These are phyloP conservation scores for Schizopygopsis pylzovi DNA, from an alignment of 2,797 vertebrate species.

Conservation along the genomic window DNA sequence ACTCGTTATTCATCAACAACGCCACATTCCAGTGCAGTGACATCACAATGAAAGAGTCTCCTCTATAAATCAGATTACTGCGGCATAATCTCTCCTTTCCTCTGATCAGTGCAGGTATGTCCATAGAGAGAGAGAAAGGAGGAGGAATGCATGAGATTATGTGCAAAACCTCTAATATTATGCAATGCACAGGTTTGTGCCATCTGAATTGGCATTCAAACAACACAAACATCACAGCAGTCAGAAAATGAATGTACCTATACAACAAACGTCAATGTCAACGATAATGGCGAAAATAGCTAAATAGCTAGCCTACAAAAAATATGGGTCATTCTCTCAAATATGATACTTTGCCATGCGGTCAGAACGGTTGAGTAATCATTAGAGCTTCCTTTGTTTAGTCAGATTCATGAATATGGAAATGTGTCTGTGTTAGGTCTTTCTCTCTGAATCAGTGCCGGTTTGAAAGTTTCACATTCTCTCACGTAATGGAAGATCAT, in stretches of 20 bases:
- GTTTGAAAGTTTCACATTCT: neutral
- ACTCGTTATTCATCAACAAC: slow-evolving; percentile 29
- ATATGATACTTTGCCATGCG: neutral
- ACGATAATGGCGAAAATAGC: neutral
- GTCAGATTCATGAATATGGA: neutral
- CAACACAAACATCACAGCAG: neutral
- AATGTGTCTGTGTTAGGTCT: neutral
- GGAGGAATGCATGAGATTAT: neutral
- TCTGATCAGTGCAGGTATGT: neutral
- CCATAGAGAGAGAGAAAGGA: neutral
- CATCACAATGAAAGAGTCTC: slow-evolving; percentile 46
- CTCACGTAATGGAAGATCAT: neutral
- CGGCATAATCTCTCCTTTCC: neutral
- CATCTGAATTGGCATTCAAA: neutral
- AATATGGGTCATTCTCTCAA: neutral
- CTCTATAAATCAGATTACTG: neutral
- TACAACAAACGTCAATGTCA: neutral
- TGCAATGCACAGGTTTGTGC: neutral
- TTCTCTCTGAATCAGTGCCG: neutral
- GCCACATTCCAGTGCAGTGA: slow-evolving; percentile 36
- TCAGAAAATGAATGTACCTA: neutral
- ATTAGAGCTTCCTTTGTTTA: neutral
- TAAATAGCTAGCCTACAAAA: neutral
- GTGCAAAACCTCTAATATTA: neutral
- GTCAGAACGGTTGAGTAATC: neutral